Evolutionary conservation across 92 coral and sea anemone genomes (phyloP).

Genomic region (Parazoanthus atlanticus): DNA sequence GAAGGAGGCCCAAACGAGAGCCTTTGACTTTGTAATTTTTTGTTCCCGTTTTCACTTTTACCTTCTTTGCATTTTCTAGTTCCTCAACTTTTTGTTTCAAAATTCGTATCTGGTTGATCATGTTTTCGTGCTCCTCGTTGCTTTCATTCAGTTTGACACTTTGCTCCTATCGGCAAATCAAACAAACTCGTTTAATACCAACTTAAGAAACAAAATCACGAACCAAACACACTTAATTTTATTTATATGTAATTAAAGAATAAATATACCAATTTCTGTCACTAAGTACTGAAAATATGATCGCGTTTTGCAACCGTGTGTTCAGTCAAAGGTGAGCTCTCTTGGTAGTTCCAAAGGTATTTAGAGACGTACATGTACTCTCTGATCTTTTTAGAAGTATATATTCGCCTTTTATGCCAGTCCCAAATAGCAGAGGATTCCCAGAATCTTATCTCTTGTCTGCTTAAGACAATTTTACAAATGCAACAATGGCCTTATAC

Average conservation of each 20-base stretch:
- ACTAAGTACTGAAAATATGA: too few relatives aligned
- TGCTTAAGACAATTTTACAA: neutral
- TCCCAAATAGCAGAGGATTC: neutral
- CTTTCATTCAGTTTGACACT: constrained; percentile 21
- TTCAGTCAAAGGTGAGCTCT: too few relatives aligned
- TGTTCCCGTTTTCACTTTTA: neutral
- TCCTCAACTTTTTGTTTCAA: constrained; percentile 26
- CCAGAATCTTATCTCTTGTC: neutral
- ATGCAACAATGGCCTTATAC: too few relatives aligned
- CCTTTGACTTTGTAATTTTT: neutral
- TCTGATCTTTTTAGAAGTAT: too few relatives aligned
- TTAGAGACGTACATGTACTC: too few relatives aligned
- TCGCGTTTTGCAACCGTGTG: too few relatives aligned
- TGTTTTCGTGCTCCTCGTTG: constrained; percentile 15
- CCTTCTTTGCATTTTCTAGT: constrained; percentile 33
- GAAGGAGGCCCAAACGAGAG: neutral
- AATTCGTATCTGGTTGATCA: constrained; percentile 35
- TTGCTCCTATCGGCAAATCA: constrained; percentile 1
- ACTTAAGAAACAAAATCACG: too few relatives aligned
- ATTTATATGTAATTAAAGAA: neutral
- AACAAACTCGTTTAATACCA: neutral
- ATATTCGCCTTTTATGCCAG: neutral
- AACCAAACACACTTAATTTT: neutral
- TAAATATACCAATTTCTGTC: neutral
- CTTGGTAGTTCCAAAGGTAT: too few relatives aligned